These are phyloP conservation scores for Onthophagus sagittarius DNA, from an alignment of 2,888 invertebrate species.

Conservation along the genomic window DNA sequence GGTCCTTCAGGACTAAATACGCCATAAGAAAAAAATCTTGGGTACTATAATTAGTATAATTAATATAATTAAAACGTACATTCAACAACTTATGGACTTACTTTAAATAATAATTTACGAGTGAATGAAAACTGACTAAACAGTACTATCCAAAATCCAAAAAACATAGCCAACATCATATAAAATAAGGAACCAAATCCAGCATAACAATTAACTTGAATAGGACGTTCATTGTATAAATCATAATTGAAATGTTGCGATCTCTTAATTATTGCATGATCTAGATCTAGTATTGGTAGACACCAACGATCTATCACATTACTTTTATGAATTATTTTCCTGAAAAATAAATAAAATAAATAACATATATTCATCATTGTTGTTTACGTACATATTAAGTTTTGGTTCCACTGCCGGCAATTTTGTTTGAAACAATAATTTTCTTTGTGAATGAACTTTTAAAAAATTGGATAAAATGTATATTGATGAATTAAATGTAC, in stretches of 20 bases:
- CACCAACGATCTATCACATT: constrained; percentile 28
- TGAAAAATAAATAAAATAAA: constrained; percentile 17
- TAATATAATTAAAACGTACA: neutral
- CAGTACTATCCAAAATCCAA: constrained; percentile 59
- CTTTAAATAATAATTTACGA: constrained; percentile 62
- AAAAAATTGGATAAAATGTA: constrained; percentile 63
- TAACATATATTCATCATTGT: neutral
- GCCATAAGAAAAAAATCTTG: constrained; percentile 66
- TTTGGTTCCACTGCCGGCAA: constrained; percentile 58
- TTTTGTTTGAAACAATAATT: constrained; percentile 62
- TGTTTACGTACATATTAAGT: constrained; percentile 41
- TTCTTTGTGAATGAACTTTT: constrained; percentile 63
- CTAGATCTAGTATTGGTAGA: constrained; percentile 78
- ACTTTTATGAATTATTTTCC: constrained; percentile 27
- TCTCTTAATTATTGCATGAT: constrained; percentile 74
- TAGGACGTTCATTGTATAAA: constrained; percentile 65
- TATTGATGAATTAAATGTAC: constrained; percentile 85
- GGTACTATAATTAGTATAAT: too few relatives aligned
- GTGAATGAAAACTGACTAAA: constrained; percentile 60
- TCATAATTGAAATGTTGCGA: constrained; percentile 75
- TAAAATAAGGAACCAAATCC: constrained; percentile 50
- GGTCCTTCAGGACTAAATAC: constrained; percentile 65
- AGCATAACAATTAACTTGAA: constrained; percentile 71
- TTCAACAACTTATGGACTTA: constrained; percentile 36
- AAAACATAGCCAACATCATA: constrained; percentile 53